A percentile compares a stretch with the other conserved stretches of the same genome.
These are phyloP conservation scores for Drosophila tropicalis DNA, from an alignment of 1,140 invertebrate species.

Conservation along the genomic window DNA sequence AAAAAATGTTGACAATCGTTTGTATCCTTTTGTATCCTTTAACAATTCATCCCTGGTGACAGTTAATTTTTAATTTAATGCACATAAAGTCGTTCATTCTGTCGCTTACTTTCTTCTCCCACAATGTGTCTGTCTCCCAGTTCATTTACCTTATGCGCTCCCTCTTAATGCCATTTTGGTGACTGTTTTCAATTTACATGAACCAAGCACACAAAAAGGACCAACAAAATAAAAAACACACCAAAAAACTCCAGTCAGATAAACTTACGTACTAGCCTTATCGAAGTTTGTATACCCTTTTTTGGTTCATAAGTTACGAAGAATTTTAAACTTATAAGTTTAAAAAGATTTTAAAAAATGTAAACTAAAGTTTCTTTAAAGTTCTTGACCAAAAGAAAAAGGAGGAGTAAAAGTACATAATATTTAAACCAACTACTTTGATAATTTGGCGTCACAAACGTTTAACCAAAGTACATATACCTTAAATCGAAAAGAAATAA, in stretches of 20 bases:
- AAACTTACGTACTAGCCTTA: neutral
- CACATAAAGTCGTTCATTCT: slow-evolving; percentile 41
- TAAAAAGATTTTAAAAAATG: too few species aligned
- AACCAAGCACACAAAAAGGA: slow-evolving; percentile 58
- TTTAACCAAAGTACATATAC: slow-evolving; percentile 6
- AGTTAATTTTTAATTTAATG: slow-evolving; percentile 78
- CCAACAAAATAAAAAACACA: slow-evolving; percentile 12
- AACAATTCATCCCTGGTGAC: slow-evolving; percentile 64
- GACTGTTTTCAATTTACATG: slow-evolving; percentile 76
- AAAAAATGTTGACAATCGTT: slow-evolving; percentile 35
- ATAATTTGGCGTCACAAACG: neutral
- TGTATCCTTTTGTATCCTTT: slow-evolving; percentile 54
- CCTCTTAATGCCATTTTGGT: slow-evolving; percentile 71
- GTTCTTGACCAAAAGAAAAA: too few species aligned
- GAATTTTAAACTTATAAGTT: too few species aligned
- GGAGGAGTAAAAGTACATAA: too few species aligned
- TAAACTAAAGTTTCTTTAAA: too few species aligned
- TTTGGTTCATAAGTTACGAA: too few species aligned
- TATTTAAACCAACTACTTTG: too few species aligned
- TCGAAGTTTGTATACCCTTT: neutral
- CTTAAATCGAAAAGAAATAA: neutral
- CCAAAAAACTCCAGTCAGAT: neutral
- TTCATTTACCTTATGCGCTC: slow-evolving; percentile 59
- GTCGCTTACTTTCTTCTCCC: slow-evolving; percentile 10
- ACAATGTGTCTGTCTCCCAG: slow-evolving; percentile 26